Conservation (phyloP, 2,797 vertebrate species). For the Oreochromis mossambicus region DNA sequence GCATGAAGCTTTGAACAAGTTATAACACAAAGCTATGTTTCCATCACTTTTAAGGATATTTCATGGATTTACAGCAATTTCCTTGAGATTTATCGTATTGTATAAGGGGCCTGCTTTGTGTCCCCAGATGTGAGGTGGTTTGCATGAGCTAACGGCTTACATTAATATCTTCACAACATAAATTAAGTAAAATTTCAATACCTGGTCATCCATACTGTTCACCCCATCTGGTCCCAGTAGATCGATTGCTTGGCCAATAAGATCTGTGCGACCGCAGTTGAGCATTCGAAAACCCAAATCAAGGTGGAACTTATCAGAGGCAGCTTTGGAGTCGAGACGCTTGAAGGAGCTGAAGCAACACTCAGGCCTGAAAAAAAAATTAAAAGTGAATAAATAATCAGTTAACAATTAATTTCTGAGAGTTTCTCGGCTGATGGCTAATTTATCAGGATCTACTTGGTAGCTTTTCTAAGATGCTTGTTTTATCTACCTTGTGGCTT, state of each 20-base stretch:
- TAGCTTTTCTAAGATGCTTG: neutral
- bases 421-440: neutral
- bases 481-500: neutral
- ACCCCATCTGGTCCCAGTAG: constrained; percentile 91
- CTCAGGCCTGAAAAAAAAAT: constrained; percentile 71
- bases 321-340: constrained; percentile 90
- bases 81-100: accelerated
- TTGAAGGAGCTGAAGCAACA: constrained; percentile 96
- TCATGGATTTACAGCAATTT: neutral
- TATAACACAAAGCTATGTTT: neutral
- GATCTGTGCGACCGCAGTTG: constrained; percentile 93
- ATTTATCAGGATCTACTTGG: neutral
- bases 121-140: neutral
- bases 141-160: neutral
- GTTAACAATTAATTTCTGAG: neutral
- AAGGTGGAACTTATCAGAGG: constrained; percentile 92
- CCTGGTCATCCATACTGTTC: constrained; percentile 98
- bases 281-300: constrained; percentile 97
- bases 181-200: constrained; percentile 39
- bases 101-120: neutral
- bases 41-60: neutral
- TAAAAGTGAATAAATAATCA: neutral
- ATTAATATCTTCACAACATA: neutral
- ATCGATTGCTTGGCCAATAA: constrained; percentile 91
- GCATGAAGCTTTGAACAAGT: neutral